Evolutionary conservation across 2,797 vertebrate genomes (phyloP).

Genomic region (Microchirus variegatus): DNA sequence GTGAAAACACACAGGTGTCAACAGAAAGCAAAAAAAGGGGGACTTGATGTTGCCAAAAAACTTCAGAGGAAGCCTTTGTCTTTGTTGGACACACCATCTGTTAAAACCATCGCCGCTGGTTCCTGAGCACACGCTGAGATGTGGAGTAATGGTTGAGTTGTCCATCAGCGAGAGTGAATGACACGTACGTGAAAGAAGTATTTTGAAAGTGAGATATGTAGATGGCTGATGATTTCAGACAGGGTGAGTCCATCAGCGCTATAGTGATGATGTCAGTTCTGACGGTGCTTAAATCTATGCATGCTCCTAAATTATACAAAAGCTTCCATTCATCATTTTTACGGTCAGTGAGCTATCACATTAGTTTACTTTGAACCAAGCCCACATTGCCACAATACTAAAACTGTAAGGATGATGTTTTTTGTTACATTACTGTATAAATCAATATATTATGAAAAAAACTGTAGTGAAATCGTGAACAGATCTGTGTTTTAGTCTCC

Average conservation of each 20-base stretch:
- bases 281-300: not conserved
- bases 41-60: slow-evolving; percentile 21
- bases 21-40: slow-evolving; percentile 41
- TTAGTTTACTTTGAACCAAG: too few species aligned
- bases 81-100: slow-evolving; percentile 10
- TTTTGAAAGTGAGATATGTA: slow-evolving; percentile 15
- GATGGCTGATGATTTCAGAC: slow-evolving; percentile 4
- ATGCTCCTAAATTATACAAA: slow-evolving; percentile 1
- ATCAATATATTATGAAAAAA: too few species aligned
- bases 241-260: not conserved
- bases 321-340: not conserved
- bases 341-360: too few species aligned
- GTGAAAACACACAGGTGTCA: slow-evolving; percentile 36
- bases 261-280: not conserved
- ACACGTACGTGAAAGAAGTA: not conserved
- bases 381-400: too few species aligned
- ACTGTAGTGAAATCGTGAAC: too few species aligned
- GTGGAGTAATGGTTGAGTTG: not conserved
- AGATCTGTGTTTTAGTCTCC: too few species aligned
- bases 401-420: too few species aligned
- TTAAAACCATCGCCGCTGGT: slow-evolving; percentile 23
- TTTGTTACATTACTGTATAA: too few species aligned
- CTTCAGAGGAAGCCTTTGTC: slow-evolving; percentile 19
- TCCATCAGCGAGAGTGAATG: slow-evolving; percentile 2
- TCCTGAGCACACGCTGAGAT: slow-evolving; percentile 15